These are phyloP conservation scores for Drosophila greeni DNA, from an alignment of 2,888 invertebrate genomes.

Conservation along the genomic window DNA sequence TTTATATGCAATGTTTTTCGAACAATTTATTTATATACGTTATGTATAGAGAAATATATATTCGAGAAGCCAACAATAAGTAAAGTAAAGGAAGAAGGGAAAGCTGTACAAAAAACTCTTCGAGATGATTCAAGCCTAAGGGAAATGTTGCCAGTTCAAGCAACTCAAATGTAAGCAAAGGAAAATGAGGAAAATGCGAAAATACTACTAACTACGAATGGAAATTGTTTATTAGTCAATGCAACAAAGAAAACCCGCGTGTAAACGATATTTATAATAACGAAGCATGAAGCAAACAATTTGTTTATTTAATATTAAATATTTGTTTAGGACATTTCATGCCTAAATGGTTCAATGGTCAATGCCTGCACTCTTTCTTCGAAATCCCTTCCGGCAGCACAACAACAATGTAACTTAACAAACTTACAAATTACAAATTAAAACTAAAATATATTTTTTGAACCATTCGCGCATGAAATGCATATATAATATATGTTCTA, in stretches of 20 bases:
- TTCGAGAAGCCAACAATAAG: constrained; percentile 21
- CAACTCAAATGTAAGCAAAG: background rate
- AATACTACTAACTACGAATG: constrained; percentile 5
- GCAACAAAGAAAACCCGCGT: constrained; percentile 47
- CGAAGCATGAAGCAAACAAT: constrained; percentile 14
- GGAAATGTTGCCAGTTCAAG: constrained; percentile 8
- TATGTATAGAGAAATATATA: constrained; percentile 11
- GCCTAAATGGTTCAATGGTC: constrained; percentile 58
- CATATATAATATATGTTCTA: constrained; percentile 29
- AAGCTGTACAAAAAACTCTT: constrained; percentile 36
- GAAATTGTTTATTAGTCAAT: constrained; percentile 57
- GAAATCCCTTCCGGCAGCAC: constrained; percentile 36
- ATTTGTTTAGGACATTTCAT: constrained; percentile 54
- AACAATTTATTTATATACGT: constrained; percentile 31
- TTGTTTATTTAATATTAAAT: constrained; percentile 29
- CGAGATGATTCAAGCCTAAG: constrained; percentile 9
- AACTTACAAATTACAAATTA: background rate
- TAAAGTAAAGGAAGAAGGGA: constrained; percentile 3
- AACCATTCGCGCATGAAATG: constrained; percentile 66
- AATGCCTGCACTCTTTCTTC: constrained; percentile 26
- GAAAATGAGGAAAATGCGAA: constrained; percentile 1
- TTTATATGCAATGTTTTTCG: constrained; percentile 49
- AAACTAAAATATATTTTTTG: constrained; percentile 36
- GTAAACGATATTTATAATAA: constrained; percentile 59
- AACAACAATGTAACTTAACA: constrained; percentile 34